phyloP scores from a whole-genome alignment of 37 sponge, comb jelly and placozoan genomes.

The Agelas oroides region DNA sequence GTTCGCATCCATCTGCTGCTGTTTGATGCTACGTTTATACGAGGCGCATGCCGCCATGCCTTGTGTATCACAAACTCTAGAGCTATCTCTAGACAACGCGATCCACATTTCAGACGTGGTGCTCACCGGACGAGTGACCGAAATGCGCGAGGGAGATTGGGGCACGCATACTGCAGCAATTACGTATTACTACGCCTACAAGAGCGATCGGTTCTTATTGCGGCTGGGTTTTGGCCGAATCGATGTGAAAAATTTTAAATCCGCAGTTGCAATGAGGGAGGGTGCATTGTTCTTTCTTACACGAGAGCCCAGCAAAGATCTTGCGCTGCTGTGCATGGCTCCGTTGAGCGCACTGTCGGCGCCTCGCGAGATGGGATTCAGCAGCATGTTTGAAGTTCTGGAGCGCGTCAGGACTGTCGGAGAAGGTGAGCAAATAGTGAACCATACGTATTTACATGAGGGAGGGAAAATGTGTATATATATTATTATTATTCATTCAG shows the following conservation, averaged over 20 bases:
- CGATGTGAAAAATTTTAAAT: not conserved
- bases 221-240: not conserved
- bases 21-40: too few relatives aligned
- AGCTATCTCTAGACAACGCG: not conserved
- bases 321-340: conserved; percentile 27
- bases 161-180: conserved; percentile 27
- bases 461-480: too few relatives aligned
- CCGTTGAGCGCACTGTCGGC: too few relatives aligned
- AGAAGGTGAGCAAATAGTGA: too few relatives aligned
- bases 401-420: too few relatives aligned
- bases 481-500: too few relatives aligned
- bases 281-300: conserved; percentile 21
- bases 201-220: conserved; percentile 3
- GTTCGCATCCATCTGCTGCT: too few relatives aligned
- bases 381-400: too few relatives aligned
- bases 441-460: too few relatives aligned
- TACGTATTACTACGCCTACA: conserved; percentile 22
- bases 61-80: not conserved
- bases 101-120: conserved; percentile 39
- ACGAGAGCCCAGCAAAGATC: conserved; percentile 7
- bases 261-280: not conserved
- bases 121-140: conserved; percentile 5
- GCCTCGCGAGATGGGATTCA: too few relatives aligned
- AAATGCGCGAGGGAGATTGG: not conserved
- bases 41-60: too few relatives aligned